Evolutionary conservation across 2,888 invertebrate genomes (phyloP).

Genomic region (Folsomia candida): DNA sequence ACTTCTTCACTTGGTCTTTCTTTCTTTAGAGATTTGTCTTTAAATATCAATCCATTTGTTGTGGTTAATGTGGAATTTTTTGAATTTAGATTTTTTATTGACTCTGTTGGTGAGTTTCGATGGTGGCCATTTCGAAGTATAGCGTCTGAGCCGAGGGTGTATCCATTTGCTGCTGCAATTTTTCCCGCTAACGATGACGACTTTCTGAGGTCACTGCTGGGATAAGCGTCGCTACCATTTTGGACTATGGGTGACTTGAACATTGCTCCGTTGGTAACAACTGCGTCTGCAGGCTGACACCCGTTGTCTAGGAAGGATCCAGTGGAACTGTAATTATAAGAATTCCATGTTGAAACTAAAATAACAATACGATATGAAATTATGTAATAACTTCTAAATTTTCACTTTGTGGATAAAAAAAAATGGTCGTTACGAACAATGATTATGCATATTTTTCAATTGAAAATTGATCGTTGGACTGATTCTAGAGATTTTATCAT

Average conservation of each 20-base stretch:
- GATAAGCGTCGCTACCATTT: constrained; percentile 15
- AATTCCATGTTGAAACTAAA: no score
- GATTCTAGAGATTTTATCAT: no score
- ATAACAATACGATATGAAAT: no score
- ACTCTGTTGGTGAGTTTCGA: constrained; percentile 18
- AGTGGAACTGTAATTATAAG: constrained; percentile 25
- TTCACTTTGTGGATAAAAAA: no score
- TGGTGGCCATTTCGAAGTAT: constrained; percentile 24
- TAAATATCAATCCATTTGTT: not conserved
- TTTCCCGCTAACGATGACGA: constrained; percentile 21
- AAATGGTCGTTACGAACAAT: no score
- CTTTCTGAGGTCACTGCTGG: constrained; percentile 17
- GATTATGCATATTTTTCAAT: no score
- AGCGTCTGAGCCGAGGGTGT: constrained; percentile 16
- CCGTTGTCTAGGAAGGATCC: constrained; percentile 33
- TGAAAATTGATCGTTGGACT: no score
- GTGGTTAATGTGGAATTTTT: constrained; percentile 7
- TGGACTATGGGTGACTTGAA: constrained; percentile 23
- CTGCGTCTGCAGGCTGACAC: constrained; percentile 29
- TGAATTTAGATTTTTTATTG: constrained; percentile 3
- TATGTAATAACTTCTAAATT: no score
- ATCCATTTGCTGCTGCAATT: constrained; percentile 15
- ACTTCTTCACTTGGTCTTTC: not conserved
- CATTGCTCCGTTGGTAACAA: constrained; percentile 32
- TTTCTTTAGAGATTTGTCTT: not conserved